Evolutionary conservation across 2,888 invertebrate species (phyloP), one percentile per base, ranked within the genome.

Genomic region (Drosophila macrothrix): DNA sequence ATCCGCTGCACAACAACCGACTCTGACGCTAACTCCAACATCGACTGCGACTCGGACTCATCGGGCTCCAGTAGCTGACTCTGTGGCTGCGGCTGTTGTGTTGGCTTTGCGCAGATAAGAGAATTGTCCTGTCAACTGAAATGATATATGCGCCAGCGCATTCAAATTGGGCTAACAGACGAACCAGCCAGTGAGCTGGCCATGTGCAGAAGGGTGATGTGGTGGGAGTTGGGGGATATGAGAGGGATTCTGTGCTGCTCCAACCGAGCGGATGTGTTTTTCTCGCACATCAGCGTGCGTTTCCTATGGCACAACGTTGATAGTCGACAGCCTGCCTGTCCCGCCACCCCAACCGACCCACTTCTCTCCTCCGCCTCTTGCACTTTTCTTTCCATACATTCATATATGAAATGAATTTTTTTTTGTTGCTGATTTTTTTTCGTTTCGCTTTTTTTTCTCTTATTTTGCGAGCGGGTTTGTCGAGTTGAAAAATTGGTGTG

Each of bases 111-210:
- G 90, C 93, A 94, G 94, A 94, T 95, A 94, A 94, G 95, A 94
- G 95, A 95, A 95, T 95, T 95, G 95, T 95, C 94, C 95, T 95
- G 95, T 95, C 95, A 95, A 94, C 94, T 94, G 94, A 93, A 94
- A 95, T 95, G 95, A 95, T 95, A 95, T 95, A 95, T 95, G 95
- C 92, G 93, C 92, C 91, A 92, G 93, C 92, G 92, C 90, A 93
- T 93, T 93, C 93, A 93, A 93, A 93, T 93, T 93, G 93, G 93
- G 93, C 92, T 92, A 91, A 88, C 90, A 84, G 89, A 91, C 91
- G 86, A 84, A 76, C 72, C 83, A 66, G 58, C 46, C 75, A 68
- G 46, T 25, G 46, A 25, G 16, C 46, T 46, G 46, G 53, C 54
- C 63, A 43, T 49, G 41, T 63, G 55, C 69, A 59, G 43, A 41